Base-by-base conservation (phyloP, 2,797 vertebrate species). In the Pipistrellus kuhlii region DNA sequence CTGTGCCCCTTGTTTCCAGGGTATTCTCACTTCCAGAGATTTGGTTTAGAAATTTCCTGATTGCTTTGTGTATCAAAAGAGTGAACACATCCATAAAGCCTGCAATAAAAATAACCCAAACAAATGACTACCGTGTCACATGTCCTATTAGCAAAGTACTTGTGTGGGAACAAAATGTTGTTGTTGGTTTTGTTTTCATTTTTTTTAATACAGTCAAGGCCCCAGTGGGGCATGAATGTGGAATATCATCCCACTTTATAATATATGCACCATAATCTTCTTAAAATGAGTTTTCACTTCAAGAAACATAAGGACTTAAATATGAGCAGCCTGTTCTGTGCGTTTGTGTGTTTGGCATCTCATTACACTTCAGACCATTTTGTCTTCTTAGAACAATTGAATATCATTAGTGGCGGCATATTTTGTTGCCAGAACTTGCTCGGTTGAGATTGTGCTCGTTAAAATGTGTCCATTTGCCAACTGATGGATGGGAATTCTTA, bases 271-370 rank as follows among this genome's bases (percentile, higher is more conserved):
- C 94, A 98, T 98, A 98, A 98, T 98, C 98, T 98, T 98, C 98
- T 98, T 98, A 98, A 98, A 98, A 98, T 98, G 98, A 98, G 97
- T 98, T 98, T 98, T 98, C 98, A 98, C 98, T 98, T 98, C 98
- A 98, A 98, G 98, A 98, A 98, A 98, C 98, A 98, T 98, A 98
- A 98, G 98, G 98, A 98, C 98, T 98, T 98, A 98, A 97, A 98
- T 97, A 98, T 97, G 98, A 98, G 98, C 98, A 98, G 98, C 96
- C 98, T 97, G 97, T 82, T 83, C 97, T 97, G 94, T 97, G 94
- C 95, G 85, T 97, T 95, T 97, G 95, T 97, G 97, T 98, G 97
- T 98, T 98, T 98, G 97, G 98, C 97, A 98, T 98, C 98, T 98
- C 97, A 98, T 98, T 98, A 98, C 97, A 97, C 96, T 97, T 97